Percentiles rank a stretch among this genome's conserved stretches.
Conservation (phyloP, 2,113 vertebrate species). For the Pan paniscus region DNA sequence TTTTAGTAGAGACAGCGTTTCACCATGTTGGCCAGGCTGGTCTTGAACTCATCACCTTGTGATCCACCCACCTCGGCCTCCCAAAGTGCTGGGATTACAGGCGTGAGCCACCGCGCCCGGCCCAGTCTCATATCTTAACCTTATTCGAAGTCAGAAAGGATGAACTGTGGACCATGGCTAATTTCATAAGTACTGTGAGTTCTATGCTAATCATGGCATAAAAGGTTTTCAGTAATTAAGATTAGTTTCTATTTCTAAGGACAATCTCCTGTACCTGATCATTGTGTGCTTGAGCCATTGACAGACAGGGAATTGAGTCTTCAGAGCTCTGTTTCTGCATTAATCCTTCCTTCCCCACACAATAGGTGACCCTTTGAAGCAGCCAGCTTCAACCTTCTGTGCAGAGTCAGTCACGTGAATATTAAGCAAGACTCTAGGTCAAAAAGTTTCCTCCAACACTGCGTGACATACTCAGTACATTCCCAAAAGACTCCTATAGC, state of each 20-base stretch:
- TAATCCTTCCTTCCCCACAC: background rate
- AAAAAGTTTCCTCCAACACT: accelerated
- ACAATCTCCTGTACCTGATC: no score
- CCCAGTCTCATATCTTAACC: no score
- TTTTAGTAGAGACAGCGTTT: no score
- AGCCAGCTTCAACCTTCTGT: background rate
- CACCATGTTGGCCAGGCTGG: no score
- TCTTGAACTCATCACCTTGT: no score
- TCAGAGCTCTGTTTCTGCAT: accelerated
- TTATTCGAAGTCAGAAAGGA: accelerated
- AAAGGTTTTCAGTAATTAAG: no score
- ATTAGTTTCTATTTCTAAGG: no score
- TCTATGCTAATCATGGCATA: background rate
- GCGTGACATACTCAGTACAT: no score
- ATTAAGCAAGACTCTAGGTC: background rate
- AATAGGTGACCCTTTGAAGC: accelerated
- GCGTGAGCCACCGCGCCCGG: no score
- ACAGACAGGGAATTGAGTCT: background rate
- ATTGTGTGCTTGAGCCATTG: background rate
- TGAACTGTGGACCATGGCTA: accelerated
- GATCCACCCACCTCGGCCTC: no score
- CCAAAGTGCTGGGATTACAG: no score
- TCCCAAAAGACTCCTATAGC: accelerated
- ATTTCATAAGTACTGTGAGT: background rate
- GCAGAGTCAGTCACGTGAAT: background rate